Evolutionary conservation across 2,113 vertebrate genomes (phyloP).

Genomic region (Aythya baeri): DNA sequence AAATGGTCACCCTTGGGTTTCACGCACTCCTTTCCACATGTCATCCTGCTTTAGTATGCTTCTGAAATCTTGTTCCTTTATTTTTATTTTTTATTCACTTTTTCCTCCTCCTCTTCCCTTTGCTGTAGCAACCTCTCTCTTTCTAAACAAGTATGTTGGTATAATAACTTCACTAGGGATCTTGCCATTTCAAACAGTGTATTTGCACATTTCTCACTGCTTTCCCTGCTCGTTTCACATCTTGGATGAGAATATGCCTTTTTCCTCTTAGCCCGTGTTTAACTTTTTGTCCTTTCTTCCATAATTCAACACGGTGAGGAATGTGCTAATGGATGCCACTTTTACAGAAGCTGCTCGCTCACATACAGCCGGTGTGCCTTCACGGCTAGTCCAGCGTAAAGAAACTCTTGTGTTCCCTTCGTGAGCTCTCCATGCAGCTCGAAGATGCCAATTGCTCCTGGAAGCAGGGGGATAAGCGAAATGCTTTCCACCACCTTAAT

Average conservation of each 20-base stretch:
- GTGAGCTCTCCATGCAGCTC: neutral
- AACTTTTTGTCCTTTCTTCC: neutral
- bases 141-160: neutral
- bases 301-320: fast-evolving
- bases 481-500: constrained; percentile 62
- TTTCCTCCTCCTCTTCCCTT: neutral
- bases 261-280: neutral
- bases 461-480: constrained; percentile 44
- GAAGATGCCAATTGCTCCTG: constrained; percentile 45
- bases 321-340: neutral
- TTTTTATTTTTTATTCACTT: neutral
- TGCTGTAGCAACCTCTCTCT: constrained; percentile 18
- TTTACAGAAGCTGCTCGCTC: neutral
- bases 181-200: neutral
- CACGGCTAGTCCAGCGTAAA: neutral
- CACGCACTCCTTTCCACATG: neutral
- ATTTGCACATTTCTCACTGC: neutral
- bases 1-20: neutral
- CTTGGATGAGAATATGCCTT: neutral
- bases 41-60: neutral
- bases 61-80: neutral
- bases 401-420: neutral
- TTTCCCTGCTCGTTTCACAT: neutral
- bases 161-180: neutral
- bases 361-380: neutral